Conservation (phyloP, 1,140 invertebrate genomes). For the Ceratina japonica region DNA sequence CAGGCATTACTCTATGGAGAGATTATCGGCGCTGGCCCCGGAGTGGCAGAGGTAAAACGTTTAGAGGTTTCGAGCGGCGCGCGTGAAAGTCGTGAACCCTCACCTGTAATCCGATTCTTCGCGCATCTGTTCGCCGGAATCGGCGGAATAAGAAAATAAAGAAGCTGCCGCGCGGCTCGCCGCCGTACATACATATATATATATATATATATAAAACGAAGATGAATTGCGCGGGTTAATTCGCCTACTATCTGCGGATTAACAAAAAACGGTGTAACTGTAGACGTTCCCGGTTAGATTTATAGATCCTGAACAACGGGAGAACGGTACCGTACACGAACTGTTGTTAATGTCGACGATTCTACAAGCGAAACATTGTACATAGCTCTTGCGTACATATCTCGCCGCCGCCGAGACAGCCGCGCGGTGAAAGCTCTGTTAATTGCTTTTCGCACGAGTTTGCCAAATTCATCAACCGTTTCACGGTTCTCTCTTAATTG, state of each 20-base stretch:
- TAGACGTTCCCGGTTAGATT: slow-evolving; percentile 48
- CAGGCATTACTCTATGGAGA: slow-evolving; percentile 31
- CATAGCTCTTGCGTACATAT: no score
- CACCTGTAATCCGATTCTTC: slow-evolving; percentile 61
- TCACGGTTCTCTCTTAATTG: not conserved
- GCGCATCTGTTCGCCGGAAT: slow-evolving; percentile 47
- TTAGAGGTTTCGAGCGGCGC: slow-evolving; percentile 25
- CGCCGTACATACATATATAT: no score
- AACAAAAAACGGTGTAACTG: slow-evolving; percentile 57
- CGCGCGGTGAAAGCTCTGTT: slow-evolving; percentile 18
- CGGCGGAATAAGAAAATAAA: slow-evolving; percentile 50
- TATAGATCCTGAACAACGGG: slow-evolving; percentile 54
- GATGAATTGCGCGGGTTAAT: slow-evolving; percentile 56
- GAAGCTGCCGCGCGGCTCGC: slow-evolving; percentile 13
- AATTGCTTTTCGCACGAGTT: slow-evolving; percentile 5
- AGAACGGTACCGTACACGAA: slow-evolving; percentile 32
- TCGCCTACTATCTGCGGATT: slow-evolving; percentile 50
- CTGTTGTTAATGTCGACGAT: slow-evolving; percentile 24
- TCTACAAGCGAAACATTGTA: slow-evolving; percentile 19
- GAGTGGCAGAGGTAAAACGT: slow-evolving; percentile 43
- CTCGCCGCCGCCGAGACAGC: not conserved
- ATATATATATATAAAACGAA: slow-evolving; percentile 28
- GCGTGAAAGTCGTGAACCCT: slow-evolving; percentile 52
- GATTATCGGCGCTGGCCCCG: slow-evolving; percentile 22
- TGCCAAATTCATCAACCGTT: not conserved